These are phyloP conservation scores for Sebastes steindachneri DNA, from an alignment of 2,797 vertebrate species.

Conservation along the genomic window DNA sequence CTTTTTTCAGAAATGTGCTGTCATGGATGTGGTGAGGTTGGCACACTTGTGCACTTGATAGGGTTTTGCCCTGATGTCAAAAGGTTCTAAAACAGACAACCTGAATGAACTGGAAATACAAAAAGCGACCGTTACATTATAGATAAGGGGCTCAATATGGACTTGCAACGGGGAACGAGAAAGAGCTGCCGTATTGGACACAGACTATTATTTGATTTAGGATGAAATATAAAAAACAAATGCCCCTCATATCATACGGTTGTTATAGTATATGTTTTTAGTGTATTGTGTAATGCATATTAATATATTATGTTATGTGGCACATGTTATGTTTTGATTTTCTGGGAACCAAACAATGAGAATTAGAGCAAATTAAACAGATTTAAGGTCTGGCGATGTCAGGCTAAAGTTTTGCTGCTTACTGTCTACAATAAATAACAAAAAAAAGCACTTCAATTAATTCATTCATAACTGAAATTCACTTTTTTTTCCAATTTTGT, in stretches of 20 bases:
- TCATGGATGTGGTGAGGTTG: not conserved
- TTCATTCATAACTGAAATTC: not conserved
- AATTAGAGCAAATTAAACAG: too few relatives aligned
- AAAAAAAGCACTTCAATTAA: not conserved
- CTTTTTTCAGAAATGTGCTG: not conserved
- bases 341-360: not conserved
- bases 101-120: not conserved
- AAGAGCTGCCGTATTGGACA: not conserved
- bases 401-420: not conserved
- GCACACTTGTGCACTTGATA: not conserved
- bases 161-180: not conserved
- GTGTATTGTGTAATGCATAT: not conserved
- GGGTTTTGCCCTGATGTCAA: not conserved
- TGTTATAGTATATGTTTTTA: too few relatives aligned
- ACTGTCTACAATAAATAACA: too few relatives aligned
- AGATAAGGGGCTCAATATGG: too few relatives aligned
- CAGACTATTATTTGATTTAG: not conserved
- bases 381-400: not conserved
- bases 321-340: not conserved
- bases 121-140: not conserved
- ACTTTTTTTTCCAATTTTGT: not conserved
- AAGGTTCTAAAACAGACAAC: not conserved
- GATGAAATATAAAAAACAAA: not conserved
- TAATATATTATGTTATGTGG: not conserved
- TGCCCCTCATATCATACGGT: not conserved